Evolutionary conservation across 2,113 vertebrate species (phyloP).

Genomic region (Perognathus longimembris): DNA sequence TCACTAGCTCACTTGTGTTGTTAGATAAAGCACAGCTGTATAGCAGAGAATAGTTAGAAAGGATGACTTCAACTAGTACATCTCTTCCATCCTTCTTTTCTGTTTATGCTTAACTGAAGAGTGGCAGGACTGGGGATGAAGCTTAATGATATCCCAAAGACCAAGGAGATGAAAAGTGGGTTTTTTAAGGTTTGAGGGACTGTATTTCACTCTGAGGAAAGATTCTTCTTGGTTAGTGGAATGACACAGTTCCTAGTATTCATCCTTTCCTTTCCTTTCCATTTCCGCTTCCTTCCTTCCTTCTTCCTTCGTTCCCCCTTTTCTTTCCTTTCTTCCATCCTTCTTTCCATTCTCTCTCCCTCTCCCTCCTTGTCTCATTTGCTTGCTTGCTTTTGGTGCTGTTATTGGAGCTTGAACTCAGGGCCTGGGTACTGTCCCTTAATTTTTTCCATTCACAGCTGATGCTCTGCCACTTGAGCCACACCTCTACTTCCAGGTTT

Average conservation of each 20-base stretch:
- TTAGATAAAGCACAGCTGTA: conserved; percentile 38
- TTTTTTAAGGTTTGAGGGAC: conserved; percentile 27
- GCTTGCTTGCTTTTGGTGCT: no score
- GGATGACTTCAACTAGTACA: not conserved
- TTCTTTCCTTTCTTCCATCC: no score
- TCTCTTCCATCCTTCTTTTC: conserved; percentile 43
- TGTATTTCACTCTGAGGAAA: not conserved
- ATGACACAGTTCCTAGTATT: not conserved
- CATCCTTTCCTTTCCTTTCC: no score
- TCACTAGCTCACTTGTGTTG: not conserved
- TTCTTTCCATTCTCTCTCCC: no score
- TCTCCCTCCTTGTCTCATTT: no score
- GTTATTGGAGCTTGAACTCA: no score
- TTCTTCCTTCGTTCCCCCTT: no score
- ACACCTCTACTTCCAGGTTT: no score
- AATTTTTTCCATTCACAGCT: no score
- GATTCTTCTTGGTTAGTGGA: not conserved
- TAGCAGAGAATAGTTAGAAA: conserved; percentile 5
- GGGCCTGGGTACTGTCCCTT: no score
- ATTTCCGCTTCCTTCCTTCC: no score
- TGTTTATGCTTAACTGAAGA: conserved; percentile 37
- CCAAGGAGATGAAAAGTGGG: conserved; percentile 5
- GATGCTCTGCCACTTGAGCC: no score
- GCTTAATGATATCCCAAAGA: conserved; percentile 19
- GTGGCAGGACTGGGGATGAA: not conserved